Conservation (phyloP, 1,140 invertebrate genomes). For the Melitaea cinxia region DNA sequence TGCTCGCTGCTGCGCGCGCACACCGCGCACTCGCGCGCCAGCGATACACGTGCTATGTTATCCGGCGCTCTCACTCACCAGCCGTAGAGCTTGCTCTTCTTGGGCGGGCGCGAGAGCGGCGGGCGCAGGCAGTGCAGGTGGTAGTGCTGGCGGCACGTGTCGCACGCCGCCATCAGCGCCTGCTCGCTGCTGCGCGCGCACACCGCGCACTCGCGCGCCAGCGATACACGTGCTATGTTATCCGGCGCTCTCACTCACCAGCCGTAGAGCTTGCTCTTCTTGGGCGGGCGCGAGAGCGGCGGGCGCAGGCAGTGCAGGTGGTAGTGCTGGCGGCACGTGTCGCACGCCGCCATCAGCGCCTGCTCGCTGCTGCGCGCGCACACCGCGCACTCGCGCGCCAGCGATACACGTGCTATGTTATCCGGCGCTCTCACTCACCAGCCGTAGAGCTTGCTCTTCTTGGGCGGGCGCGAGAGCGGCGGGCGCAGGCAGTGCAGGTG, state of each 20-base stretch:
- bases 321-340: constrained; percentile 95
- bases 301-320: constrained; percentile 97
- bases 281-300: constrained; percentile 94
- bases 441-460: constrained; percentile 96
- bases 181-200: constrained; percentile 92
- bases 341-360: constrained; percentile 95
- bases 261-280: constrained; percentile 96
- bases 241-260: constrained; percentile 81
- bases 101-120: constrained; percentile 94
- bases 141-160: too few relatives aligned
- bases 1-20: too few relatives aligned
- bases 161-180: constrained; percentile 95
- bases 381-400: constrained; percentile 91
- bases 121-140: too few relatives aligned
- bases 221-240: constrained; percentile 18
- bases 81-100: constrained; percentile 96
- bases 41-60: too few relatives aligned
- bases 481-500: constrained; percentile 97
- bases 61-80: too few relatives aligned
- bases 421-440: constrained; percentile 81
- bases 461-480: constrained; percentile 94
- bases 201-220: constrained; percentile 91
- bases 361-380: constrained; percentile 92
- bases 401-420: constrained; percentile 18
- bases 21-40: too few relatives aligned